Conservation (phyloP, 2,888 invertebrate genomes). For the Folsomia candida region DNA sequence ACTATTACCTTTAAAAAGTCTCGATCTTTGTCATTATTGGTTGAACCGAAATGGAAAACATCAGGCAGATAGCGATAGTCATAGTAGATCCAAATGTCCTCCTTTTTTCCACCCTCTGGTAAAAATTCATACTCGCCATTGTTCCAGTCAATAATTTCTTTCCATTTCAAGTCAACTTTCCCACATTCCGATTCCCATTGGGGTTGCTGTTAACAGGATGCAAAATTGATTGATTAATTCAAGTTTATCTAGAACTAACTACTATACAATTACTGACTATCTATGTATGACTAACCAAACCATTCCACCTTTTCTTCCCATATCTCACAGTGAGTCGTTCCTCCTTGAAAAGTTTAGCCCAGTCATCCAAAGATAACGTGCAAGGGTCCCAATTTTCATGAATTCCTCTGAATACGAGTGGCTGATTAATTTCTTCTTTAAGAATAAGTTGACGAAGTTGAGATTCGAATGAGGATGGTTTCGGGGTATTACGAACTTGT, state of each 20-base stretch:
- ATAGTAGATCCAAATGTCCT: constrained; percentile 72
- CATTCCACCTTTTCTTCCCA: constrained; percentile 53
- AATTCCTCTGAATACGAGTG: constrained; percentile 41
- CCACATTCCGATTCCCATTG: constrained; percentile 76
- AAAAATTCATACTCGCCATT: constrained; percentile 27
- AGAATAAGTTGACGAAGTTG: constrained; percentile 30
- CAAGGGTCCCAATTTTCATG: constrained; percentile 62
- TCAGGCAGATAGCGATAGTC: constrained; percentile 76
- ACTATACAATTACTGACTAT: background rate
- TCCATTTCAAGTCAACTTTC: constrained; percentile 62
- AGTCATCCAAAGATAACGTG: constrained; percentile 63
- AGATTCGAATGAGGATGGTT: constrained; percentile 3
- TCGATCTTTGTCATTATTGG: constrained; percentile 54
- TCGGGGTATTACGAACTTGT: background rate
- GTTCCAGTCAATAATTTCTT: constrained; percentile 61
- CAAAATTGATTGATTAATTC: constrained; percentile 3
- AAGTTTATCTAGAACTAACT: too few species aligned
- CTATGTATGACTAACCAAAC: constrained; percentile 8
- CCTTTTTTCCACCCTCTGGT: constrained; percentile 39
- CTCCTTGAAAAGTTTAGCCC: constrained; percentile 62
- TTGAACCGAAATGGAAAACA: constrained; percentile 56
- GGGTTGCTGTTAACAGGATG: constrained; percentile 58
- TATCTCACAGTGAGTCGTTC: constrained; percentile 61
- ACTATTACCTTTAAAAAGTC: constrained; percentile 60
- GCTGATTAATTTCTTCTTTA: constrained; percentile 34